Evolutionary conservation across 2,888 invertebrate species (phyloP).

Genomic region (Cenopis cana): DNA sequence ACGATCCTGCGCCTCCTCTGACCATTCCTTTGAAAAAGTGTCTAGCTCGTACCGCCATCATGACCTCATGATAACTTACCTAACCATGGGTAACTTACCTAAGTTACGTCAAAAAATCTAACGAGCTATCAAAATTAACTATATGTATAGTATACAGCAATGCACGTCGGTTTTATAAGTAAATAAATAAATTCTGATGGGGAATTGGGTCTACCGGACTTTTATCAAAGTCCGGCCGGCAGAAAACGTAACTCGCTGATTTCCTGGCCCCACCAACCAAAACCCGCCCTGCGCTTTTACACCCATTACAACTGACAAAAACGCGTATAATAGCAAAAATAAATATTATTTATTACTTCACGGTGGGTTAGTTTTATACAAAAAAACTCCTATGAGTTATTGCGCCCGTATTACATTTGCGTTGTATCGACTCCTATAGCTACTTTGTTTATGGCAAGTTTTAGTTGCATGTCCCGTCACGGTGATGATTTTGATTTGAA

Average conservation of each 20-base stretch:
- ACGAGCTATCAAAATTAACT: too few relatives aligned
- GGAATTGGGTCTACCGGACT: too few relatives aligned
- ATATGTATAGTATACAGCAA: too few relatives aligned
- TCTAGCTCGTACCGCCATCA: too few relatives aligned
- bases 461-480: conserved; percentile 79
- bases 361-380: conserved; percentile 83
- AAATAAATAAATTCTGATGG: too few relatives aligned
- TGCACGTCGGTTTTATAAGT: too few relatives aligned
- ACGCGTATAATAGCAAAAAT: conserved; percentile 84
- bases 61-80: too few relatives aligned
- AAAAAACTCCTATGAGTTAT: conserved; percentile 83
- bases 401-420: conserved; percentile 79
- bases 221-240: too few relatives aligned
- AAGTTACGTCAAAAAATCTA: too few relatives aligned
- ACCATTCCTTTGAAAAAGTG: too few relatives aligned
- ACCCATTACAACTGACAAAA: conserved; percentile 83
- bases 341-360: conserved; percentile 85
- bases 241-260: conserved; percentile 42
- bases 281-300: conserved; percentile 69
- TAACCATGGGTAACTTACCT: too few relatives aligned
- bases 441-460: conserved; percentile 81
- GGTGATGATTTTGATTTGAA: conserved; percentile 52
- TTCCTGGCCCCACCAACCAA: conserved; percentile 53
- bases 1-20: too few relatives aligned
- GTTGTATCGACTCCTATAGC: conserved; percentile 78